Evolutionary conservation across 2,797 vertebrate genomes (phyloP).

Genomic region (Cyclopterus lumpus): DNA sequence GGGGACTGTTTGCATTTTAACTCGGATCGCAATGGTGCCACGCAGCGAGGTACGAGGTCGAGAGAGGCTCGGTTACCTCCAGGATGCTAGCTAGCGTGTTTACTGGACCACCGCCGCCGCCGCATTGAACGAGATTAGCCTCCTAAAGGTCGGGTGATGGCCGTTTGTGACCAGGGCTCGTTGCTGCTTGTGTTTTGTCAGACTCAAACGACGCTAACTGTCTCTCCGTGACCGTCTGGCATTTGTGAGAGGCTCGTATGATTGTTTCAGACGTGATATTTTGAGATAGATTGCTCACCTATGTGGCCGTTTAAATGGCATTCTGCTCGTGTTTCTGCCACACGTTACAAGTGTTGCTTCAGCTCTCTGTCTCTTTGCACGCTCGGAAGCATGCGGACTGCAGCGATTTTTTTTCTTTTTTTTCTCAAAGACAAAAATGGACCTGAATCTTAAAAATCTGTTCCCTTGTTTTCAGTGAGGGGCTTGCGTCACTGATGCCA

Average conservation of each 20-base stretch:
- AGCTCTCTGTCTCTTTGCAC: not conserved
- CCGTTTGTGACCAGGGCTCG: not conserved
- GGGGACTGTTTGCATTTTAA: conserved; percentile 37
- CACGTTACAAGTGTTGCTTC: not conserved
- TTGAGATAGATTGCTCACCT: conserved; percentile 19
- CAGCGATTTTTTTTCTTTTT: not conserved
- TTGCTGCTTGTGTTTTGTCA: conserved; percentile 6
- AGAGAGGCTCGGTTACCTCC: conserved; percentile 15
- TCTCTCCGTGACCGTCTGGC: conserved; percentile 3
- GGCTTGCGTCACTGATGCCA: conserved; percentile 79
- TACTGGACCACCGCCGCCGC: conserved; percentile 42
- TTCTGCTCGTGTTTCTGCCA: not conserved
- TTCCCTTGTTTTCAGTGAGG: conserved; percentile 62
- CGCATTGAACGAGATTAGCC: conserved; percentile 38
- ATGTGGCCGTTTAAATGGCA: not conserved
- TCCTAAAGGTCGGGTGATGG: not conserved
- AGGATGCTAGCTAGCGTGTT: conserved; percentile 71
- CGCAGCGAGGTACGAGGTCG: conserved; percentile 58
- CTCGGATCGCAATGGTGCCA: conserved; percentile 31
- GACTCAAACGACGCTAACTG: conserved; percentile 20
- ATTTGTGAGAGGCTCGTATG: not conserved
- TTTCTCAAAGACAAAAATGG: not conserved
- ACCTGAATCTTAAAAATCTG: conserved; percentile 3
- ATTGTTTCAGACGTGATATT: conserved; percentile 12
- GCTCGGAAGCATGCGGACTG: not conserved